Evolutionary conservation across 2,113 vertebrate genomes (phyloP).

Genomic region (Nestor notabilis): DNA sequence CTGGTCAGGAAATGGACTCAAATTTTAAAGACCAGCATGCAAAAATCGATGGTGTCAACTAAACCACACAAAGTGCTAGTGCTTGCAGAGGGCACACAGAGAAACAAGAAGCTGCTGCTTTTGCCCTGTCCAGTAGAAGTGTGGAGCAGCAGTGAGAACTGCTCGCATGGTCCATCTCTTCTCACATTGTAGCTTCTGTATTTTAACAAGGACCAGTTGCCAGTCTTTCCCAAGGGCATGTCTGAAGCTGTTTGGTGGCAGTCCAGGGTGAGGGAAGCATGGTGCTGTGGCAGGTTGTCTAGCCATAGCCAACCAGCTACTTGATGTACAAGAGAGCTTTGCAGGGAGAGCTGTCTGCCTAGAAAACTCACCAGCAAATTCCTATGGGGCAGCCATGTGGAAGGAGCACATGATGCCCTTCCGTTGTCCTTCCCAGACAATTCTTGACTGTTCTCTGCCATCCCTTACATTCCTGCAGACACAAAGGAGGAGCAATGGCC

Average conservation of each 20-base stretch:
- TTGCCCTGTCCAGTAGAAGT: accelerated
- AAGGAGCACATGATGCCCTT: neutral
- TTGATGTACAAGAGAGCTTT: neutral
- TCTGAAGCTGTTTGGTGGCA: neutral
- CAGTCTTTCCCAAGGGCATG: neutral
- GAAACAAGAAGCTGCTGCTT: neutral
- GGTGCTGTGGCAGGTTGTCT: neutral
- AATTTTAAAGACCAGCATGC: neutral
- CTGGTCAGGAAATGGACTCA: neutral
- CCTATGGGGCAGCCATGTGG: neutral
- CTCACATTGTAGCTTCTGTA: accelerated
- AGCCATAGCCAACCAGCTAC: neutral
- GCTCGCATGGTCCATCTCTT: accelerated
- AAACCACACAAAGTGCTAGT: neutral
- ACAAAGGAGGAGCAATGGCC: neutral
- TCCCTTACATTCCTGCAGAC: neutral
- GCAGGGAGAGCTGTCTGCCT: neutral
- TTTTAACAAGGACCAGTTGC: neutral
- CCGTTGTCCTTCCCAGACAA: neutral
- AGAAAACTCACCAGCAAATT: neutral
- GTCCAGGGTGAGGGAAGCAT: neutral
- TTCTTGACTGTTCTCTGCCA: neutral
- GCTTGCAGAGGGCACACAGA: neutral
- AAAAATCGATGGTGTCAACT: accelerated
- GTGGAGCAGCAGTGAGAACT: neutral